Percentiles rank a stretch among this genome's conserved stretches.
These are phyloP conservation scores for Allenopithecus nigroviridis DNA, from an alignment of 2,797 vertebrate species.

Conservation along the genomic window DNA sequence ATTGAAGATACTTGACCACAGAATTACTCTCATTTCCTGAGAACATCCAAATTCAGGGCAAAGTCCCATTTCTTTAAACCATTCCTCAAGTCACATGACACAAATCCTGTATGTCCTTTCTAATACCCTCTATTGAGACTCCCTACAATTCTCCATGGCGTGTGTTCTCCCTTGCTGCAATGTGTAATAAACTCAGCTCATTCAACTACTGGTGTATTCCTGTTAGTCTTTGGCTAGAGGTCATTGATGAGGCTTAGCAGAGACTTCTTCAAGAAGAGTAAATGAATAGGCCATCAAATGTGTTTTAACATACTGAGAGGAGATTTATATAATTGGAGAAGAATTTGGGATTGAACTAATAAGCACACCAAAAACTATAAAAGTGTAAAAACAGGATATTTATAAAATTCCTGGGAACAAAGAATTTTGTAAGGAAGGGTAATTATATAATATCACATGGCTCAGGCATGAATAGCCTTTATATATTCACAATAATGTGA, in stretches of 20 bases:
- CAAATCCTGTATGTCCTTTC: neutral
- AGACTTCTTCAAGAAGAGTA: neutral
- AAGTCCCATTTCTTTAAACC: neutral
- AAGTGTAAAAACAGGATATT: neutral
- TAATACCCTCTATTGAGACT: neutral
- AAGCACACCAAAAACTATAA: neutral
- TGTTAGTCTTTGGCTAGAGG: neutral
- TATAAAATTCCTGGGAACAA: neutral
- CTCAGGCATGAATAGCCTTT: neutral
- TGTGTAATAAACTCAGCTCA: neutral
- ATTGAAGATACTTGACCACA: neutral
- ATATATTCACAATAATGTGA: neutral
- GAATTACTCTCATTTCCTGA: neutral
- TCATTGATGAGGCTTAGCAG: neutral
- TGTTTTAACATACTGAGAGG: neutral
- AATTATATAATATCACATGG: neutral
- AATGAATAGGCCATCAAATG: neutral
- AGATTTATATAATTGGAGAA: neutral
- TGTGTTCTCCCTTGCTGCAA: neutral
- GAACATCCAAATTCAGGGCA: neutral
- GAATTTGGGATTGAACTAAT: neutral
- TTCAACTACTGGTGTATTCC: neutral
- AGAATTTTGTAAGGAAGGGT: neutral
- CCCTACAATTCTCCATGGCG: neutral
- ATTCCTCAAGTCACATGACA: neutral